These are phyloP conservation scores for Balanococcus diminutus DNA, from an alignment of 2,888 invertebrate species.

Conservation along the genomic window DNA sequence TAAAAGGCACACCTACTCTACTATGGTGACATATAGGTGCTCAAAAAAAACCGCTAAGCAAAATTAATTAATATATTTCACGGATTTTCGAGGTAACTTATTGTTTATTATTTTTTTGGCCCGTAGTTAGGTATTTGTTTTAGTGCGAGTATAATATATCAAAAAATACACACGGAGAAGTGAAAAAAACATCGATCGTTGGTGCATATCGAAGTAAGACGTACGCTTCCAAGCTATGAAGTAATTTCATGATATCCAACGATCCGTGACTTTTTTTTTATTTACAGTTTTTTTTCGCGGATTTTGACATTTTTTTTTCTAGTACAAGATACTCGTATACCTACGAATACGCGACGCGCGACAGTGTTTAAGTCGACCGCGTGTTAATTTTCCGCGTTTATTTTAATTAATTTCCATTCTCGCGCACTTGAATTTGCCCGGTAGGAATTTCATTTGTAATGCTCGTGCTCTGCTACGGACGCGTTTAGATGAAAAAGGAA, in stretches of 20 bases:
- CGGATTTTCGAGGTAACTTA: background rate
- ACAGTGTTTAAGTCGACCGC: background rate
- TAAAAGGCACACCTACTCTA: background rate
- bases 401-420: background rate
- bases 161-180: background rate
- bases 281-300: background rate
- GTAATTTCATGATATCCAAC: slow-evolving; percentile 15
- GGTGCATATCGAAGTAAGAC: slow-evolving; percentile 6
- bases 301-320: background rate
- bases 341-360: background rate
- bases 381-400: slow-evolving; percentile 21
- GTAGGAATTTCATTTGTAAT: background rate
- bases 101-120: background rate
- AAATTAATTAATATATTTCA: slow-evolving; percentile 15
- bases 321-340: background rate
- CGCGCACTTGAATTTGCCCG: slow-evolving; percentile 1
- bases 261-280: background rate
- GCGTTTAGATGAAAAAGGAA: background rate
- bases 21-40: background rate
- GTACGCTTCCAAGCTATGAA: slow-evolving; percentile 5
- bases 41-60: background rate
- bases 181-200: background rate
- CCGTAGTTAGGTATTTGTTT: background rate
- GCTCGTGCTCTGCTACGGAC: no score
- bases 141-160: no score